Base-by-base conservation (phyloP, 2,113 vertebrate genomes). In the Cebidichthys violaceus region DNA sequence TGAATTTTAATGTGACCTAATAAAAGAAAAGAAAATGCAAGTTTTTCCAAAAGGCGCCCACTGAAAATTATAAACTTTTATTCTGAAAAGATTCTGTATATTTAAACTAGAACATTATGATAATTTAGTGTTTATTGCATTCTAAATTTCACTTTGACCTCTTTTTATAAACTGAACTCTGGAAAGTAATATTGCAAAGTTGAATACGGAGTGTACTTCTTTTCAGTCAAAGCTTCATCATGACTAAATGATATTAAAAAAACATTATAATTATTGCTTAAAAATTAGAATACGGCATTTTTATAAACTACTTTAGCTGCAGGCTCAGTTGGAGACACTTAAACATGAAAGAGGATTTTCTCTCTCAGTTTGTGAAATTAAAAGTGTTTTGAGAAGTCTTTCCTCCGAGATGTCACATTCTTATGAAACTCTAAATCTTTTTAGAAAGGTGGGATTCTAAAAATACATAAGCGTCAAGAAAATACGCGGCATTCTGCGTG, bases 21-120 rank as follows among this genome's bases (percentile, higher is more conserved):
- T 70, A 54, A 75, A 22, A 35, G 31, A 17, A 77, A 88, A 65
- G 60, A 41, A 72, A 69, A 55, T n/a, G 1, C 1, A 41, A 41
- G 45, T 33, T 45, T 61, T 37, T 50, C 6, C 1, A 29, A 54
- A 10, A 66, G 73, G 6, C 20, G 18, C 10, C 6, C 14, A 15
- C 22, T 18, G 8, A 50, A 70, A 75, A 79, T 20, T 47, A 77
- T 9, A 54, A 52, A 75, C 57, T 54, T 71, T 78, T 69, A 62
- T 79, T 77, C 3, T 71, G 14, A 76, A 66, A 62, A 59, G 8
- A 52, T 31, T 62, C 1, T 17, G 14, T 9, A 52, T 22, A 50
- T 60, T 70, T 75, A 0, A 59, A 29, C 4, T 39, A 71, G 15
- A 50, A 62, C 67, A 45, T 20, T 1, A 39, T 2, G 8, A 60